These are phyloP conservation scores for Eretmocerus hayati DNA, from an alignment of 2,888 invertebrate species.

Conservation along the genomic window DNA sequence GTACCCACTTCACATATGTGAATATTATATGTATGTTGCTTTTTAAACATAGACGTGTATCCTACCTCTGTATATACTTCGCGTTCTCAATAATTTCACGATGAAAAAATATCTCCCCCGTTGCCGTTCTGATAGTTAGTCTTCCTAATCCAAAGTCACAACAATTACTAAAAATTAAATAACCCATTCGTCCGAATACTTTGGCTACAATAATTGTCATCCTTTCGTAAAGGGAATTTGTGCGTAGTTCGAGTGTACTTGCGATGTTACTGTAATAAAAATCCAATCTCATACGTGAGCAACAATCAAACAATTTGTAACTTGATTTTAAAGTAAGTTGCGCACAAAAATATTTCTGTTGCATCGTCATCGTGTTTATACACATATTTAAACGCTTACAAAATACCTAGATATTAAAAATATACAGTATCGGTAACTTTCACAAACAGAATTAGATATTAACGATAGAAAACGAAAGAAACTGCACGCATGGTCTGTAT, in stretches of 20 bases:
- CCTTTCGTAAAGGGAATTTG: constrained; percentile 18
- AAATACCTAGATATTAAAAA: constrained; percentile 42
- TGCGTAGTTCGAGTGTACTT: constrained; percentile 12
- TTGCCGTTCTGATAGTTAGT: no score
- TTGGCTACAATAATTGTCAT: constrained; percentile 35
- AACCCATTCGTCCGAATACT: constrained; percentile 29
- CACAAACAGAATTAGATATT: constrained; percentile 33
- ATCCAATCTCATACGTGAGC: constrained; percentile 16
- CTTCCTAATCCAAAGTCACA: constrained; percentile 22
- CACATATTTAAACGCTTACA: constrained; percentile 26
- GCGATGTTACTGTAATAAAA: constrained; percentile 19
- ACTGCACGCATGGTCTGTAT: constrained; percentile 37
- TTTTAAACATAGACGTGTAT: constrained; percentile 3
- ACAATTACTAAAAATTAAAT: constrained; percentile 21
- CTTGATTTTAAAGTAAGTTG: constrained; percentile 6
- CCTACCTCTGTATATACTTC: constrained; percentile 12
- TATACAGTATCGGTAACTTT: constrained; percentile 45
- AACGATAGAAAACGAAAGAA: constrained; percentile 9
- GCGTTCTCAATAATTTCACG: constrained; percentile 18
- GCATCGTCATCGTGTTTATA: constrained; percentile 11
- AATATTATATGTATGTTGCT: constrained; percentile 21
- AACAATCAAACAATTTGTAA: neutral
- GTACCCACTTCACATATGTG: constrained; percentile 25
- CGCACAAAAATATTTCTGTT: constrained; percentile 16
- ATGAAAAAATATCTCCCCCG: no score